A percentile compares a stretch with the other conserved stretches of the same genome.
Conservation (phyloP, 2,888 invertebrate genomes). For the Lydus trimaculatus region DNA sequence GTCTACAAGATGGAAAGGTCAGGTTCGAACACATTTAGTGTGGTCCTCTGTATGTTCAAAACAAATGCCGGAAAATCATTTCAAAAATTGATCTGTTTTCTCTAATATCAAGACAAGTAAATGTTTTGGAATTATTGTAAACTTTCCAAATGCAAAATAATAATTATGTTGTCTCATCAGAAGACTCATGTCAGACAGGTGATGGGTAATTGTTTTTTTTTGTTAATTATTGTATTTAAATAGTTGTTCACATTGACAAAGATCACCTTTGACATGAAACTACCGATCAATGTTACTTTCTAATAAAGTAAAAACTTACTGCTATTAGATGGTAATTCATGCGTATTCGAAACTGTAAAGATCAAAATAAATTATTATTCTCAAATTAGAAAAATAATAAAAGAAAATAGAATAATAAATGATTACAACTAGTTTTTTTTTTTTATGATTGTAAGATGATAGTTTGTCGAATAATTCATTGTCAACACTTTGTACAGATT, state of each 20-base stretch:
- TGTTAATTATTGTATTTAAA: neutral
- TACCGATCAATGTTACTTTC: conserved; percentile 36
- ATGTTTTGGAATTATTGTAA: neutral
- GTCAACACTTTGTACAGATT: conserved; percentile 15
- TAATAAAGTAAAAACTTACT: conserved; percentile 50
- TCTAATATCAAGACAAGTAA: neutral
- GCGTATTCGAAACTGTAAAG: conserved; percentile 54
- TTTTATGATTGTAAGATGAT: conserved; percentile 1
- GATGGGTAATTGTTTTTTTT: neutral
- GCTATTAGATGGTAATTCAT: conserved; percentile 51
- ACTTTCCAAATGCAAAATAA: too few species aligned
- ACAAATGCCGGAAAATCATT: too few species aligned
- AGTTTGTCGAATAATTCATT: conserved; percentile 10
- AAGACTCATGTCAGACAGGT: neutral
- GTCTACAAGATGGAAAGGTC: conserved; percentile 56
- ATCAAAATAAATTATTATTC: conserved; percentile 42
- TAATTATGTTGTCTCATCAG: neutral
- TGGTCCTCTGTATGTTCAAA: too few species aligned
- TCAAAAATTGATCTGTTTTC: neutral
- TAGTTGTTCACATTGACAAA: neutral
- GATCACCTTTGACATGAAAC: conserved; percentile 35
- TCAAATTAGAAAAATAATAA: neutral
- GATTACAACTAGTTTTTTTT: neutral
- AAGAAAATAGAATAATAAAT: neutral
- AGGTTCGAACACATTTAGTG: conserved; percentile 52